Evolutionary conservation across 2,797 vertebrate genomes (phyloP), one percentile per base, ranked within the genome.

Genomic region (Tarsius wallacei): DNA sequence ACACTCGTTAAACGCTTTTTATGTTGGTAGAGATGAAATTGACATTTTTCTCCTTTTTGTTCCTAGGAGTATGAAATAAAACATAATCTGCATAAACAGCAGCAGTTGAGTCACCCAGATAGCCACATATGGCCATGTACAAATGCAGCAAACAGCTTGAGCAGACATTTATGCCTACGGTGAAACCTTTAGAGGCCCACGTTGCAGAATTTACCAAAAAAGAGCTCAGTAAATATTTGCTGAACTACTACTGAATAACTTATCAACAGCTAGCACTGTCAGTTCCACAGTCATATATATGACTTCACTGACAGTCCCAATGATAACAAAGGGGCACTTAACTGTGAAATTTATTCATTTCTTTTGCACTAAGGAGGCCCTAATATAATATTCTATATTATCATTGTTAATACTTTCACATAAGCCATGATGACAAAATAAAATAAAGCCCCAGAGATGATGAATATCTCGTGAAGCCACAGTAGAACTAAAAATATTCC

Each of bases 391-490:
- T 47, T 70, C 15, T 78, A 6, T 70, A 96, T 91, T 53, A 93
- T 66, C 0, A 90, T 24, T 88, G 90, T 64, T 12, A 89, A 31
- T 93, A 12, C 0, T 71, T 97, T 84, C 21, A 76, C 80, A 13
- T 24, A 4, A 51, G 2, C 28, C 28, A 74, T 51, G 33, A 24
- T 88, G 63, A 86, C 22, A 97, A 97, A 28, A 5, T 86, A 91
- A 51, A 94, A 7, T 96, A 94, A 96, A 97, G 80, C 0, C 5
- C 5, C 74, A 28, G 7, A 71, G 1, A 1, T 19, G 81, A 36
- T 57, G 68, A 97, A 95, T 86, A 96, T 70, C 33, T 94, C 89
- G 87, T 90, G 53, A 95, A 98, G 95, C 36, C 51, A 1, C 0
- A 16, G 68, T 95, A 4, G 22, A 80, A 59, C 49, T 96, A n/a